Evolutionary conservation across 2,113 vertebrate genomes (phyloP).

Genomic region (Pedionomus torquatus): DNA sequence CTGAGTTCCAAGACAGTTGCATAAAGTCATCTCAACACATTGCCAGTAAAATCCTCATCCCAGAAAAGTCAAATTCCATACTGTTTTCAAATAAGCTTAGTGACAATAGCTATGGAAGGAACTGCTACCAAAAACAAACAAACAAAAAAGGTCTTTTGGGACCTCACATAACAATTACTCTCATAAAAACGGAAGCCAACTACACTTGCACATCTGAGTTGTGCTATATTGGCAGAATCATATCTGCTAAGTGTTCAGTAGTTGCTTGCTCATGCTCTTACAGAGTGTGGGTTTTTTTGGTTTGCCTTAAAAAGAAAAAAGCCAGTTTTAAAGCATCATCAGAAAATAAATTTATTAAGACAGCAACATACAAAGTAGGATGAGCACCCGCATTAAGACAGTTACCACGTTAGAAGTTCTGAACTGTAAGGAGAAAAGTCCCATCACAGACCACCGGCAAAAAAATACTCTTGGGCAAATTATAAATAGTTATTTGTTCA

Average conservation of each 20-base stretch:
- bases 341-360: neutral
- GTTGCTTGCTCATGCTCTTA: neutral
- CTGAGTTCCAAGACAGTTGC: neutral
- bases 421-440: neutral
- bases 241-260: neutral
- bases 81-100: neutral
- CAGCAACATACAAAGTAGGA: neutral
- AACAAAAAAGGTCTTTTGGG: neutral
- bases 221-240: accelerated
- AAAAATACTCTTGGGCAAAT: neutral
- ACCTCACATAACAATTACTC: neutral
- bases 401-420: neutral
- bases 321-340: neutral
- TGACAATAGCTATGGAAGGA: neutral
- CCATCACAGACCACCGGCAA: neutral
- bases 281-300: neutral
- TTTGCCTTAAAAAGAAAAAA: neutral
- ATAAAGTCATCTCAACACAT: neutral
- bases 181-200: neutral
- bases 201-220: neutral
- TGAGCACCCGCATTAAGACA: neutral
- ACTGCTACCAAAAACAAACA: neutral
- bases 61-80: neutral
- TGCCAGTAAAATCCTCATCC: neutral
- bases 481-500: neutral